Percentiles rank a stretch among this genome's conserved stretches.
phyloP scores from a whole-genome alignment of 2,113 vertebrate genomes.

The Alosa alosa region DNA sequence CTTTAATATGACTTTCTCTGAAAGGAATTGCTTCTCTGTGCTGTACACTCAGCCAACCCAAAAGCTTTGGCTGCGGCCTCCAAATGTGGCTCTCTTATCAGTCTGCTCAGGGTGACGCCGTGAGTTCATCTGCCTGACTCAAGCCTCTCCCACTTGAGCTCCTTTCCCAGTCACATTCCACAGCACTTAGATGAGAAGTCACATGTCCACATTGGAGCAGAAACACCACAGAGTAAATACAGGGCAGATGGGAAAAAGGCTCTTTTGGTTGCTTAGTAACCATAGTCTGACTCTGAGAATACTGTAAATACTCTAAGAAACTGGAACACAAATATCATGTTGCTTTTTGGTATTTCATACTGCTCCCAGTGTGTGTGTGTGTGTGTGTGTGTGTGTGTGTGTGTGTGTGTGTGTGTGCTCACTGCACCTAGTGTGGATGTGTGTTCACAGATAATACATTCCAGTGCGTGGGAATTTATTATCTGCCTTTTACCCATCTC shows the following conservation, averaged over 20 bases:
- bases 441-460: neutral
- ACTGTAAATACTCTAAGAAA: neutral
- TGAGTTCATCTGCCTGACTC: neutral
- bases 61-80: neutral
- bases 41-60: neutral
- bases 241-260: neutral
- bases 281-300: neutral
- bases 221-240: neutral
- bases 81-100: neutral
- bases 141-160: conserved; percentile 2
- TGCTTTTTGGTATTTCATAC: neutral
- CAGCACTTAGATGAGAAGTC: neutral
- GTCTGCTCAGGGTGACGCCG: neutral
- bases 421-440: neutral
- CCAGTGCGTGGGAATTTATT: too few species aligned
- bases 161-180: neutral
- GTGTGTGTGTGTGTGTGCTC: neutral
- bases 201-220: neutral
- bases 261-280: neutral
- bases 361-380: neutral
- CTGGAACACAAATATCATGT: neutral
- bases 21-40: neutral
- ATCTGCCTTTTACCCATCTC: too few species aligned
- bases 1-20: neutral
- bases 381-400: neutral